These are phyloP conservation scores for Anguilla anguilla DNA, from an alignment of 2,797 vertebrate species.

Conservation along the genomic window DNA sequence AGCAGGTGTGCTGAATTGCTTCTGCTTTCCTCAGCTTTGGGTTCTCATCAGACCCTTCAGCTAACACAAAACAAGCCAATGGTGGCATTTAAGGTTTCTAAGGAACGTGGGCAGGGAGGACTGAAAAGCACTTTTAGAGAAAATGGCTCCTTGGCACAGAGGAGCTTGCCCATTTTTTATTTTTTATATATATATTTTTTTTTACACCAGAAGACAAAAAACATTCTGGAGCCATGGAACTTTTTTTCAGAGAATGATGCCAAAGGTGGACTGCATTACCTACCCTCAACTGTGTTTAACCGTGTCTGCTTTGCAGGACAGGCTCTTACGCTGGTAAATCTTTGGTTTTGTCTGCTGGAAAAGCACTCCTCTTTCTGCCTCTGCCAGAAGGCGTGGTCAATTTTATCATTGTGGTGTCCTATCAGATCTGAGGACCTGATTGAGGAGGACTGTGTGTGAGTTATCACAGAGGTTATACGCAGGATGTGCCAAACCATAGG, in stretches of 20 bases:
- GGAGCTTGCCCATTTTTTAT: background rate
- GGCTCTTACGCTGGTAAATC: background rate
- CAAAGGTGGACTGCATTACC: background rate
- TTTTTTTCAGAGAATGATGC: background rate
- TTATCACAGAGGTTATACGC: background rate
- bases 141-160: background rate
- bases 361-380: background rate
- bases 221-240: background rate
- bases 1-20: background rate
- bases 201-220: background rate
- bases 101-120: background rate
- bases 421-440: background rate
- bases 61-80: background rate
- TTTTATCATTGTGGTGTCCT: background rate
- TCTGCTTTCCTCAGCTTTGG: background rate
- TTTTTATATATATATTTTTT: too few species aligned
- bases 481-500: background rate
- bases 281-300: too few species aligned
- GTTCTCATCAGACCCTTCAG: background rate
- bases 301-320: background rate
- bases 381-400: background rate
- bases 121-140: background rate
- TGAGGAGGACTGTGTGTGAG: background rate
- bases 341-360: background rate
- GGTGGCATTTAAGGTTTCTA: background rate